These are phyloP conservation scores for Zoroaster sp. DNA, from an alignment of 53 echinoderm and acorn worm genomes.

Conservation along the genomic window DNA sequence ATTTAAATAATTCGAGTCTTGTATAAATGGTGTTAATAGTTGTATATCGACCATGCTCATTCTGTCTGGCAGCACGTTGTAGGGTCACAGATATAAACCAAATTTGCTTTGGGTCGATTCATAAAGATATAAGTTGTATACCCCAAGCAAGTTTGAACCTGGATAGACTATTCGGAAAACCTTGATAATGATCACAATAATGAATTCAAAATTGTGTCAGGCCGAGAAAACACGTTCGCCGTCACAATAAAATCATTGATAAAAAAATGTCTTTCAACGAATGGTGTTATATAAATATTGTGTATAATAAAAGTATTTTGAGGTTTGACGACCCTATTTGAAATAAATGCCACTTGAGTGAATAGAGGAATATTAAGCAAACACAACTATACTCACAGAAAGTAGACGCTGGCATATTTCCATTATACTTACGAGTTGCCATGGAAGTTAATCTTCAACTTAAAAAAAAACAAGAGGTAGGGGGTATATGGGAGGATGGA, in stretches of 20 bases:
- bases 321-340: not conserved
- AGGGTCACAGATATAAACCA: not conserved
- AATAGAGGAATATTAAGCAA: not conserved
- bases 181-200: not conserved
- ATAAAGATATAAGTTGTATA: not conserved
- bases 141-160: not conserved
- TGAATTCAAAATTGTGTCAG: not conserved
- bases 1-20: not conserved
- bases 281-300: not conserved
- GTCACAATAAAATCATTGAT: not conserved
- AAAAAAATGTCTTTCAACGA: not conserved
- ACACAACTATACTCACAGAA: not conserved
- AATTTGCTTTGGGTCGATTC: not conserved
- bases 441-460: not conserved
- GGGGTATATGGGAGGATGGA: no score
- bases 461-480: no score
- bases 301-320: not conserved
- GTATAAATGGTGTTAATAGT: not conserved
- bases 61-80: not conserved
- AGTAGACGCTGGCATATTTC: not conserved
- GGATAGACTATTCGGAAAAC: not conserved
- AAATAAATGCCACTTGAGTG: not conserved
- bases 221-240: not conserved
- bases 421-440: not conserved
- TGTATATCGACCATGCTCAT: not conserved